Evolutionary conservation across 2,113 vertebrate genomes (phyloP), one percentile per base, ranked within the genome.

Genomic region (Corynorhinus townsendii): DNA sequence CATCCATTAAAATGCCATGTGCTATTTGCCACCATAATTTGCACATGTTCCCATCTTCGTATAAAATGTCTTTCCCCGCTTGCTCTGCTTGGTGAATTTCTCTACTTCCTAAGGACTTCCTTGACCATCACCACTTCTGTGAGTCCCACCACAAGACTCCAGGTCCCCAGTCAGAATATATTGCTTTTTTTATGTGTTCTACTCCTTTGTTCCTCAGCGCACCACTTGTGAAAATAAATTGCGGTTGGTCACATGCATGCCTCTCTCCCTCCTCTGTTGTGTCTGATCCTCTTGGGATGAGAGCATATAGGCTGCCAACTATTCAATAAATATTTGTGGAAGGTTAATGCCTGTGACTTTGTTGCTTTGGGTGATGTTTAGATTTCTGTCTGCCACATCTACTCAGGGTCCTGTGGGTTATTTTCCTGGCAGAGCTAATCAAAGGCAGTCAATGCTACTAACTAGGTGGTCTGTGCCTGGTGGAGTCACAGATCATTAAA

Each of bases 311-410:
- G 47, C 95, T 93, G 94, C 90, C 90, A 93, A 85, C 94, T 85
- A 84, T n/a, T 93, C 73, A 52, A 79, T 96, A 97, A 96, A 97
- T 93, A 96, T 95, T 96, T 97, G 94, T 49, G 43, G 68, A 86
- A 96, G 45, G 91, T 96, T 96, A 94, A 95, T 96, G 80, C 69
- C 75, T 87, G 26, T 88, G 89, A 91, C 86, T 92, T 38, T 0
- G 38, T 49, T 56, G 73, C 91, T 84, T 81, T 40, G 38, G 88
- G 49, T 84, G 82, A 75, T 97, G 95, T 97, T 97, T 96, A 86
- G 49, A 43, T 89, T 96, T 77, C 86, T 95, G 93, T 95, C 93
- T 66, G 75, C 91, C 86, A 47, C 79, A 72, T 91, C 83, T 83
- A 28, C 49, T 83, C 33, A 11, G 75, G 73, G 86, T 89, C 62